Conservation (phyloP, 2,113 vertebrate genomes). For the Athene cunicularia region DNA sequence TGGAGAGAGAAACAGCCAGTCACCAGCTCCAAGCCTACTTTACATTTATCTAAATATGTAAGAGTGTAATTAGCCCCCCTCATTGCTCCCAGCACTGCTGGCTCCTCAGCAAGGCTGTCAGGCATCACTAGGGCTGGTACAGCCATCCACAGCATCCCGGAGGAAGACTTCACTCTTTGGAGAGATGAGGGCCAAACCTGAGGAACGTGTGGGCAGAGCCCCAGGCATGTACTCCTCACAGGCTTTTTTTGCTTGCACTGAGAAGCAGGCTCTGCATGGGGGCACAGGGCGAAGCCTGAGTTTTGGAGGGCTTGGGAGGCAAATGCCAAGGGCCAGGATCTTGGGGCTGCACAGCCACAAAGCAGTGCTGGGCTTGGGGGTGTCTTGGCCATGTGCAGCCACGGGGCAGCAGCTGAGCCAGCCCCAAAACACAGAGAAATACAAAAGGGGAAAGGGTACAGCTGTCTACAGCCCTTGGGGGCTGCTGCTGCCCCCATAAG, state of each 20-base stretch:
- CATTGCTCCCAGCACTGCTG: background rate
- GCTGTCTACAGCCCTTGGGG: no score
- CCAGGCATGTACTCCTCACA: background rate
- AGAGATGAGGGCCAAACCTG: background rate
- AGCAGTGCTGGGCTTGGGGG: accelerated
- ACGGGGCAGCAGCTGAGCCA: accelerated
- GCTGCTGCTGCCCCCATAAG: background rate
- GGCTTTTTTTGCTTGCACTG: background rate
- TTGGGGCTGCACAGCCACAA: background rate
- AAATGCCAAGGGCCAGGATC: background rate
- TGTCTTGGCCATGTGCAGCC: background rate
- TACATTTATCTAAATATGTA: background rate
- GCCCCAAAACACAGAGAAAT: accelerated
- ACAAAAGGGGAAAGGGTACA: background rate
- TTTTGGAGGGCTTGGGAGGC: background rate
- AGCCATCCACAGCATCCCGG: background rate
- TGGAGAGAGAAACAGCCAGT: background rate
- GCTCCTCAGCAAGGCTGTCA: background rate
- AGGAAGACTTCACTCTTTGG: background rate
- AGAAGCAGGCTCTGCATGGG: background rate
- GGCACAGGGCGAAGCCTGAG: background rate
- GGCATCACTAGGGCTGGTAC: background rate
- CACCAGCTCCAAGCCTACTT: background rate
- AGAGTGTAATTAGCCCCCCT: background rate
- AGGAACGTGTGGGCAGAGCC: no score